These are phyloP conservation scores for Kuschelorhynchus macadamiae DNA, from an alignment of 2,888 invertebrate species.

Conservation along the genomic window DNA sequence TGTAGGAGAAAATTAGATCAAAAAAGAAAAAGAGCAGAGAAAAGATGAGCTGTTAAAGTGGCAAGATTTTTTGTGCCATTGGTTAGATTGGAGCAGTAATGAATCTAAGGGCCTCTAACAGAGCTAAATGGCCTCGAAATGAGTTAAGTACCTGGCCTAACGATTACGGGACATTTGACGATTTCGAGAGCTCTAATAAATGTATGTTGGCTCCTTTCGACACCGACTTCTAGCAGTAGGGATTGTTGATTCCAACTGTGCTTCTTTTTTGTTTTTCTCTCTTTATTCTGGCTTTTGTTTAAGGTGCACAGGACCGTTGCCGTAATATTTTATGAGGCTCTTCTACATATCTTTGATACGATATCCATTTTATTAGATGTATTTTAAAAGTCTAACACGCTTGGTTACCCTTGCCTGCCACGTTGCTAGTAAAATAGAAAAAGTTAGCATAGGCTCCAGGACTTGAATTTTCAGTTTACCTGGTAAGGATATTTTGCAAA, in stretches of 20 bases:
- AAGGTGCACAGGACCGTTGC: too few relatives aligned
- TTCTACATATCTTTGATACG: too few relatives aligned
- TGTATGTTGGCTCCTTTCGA: conserved; percentile 35
- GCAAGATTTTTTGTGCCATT: conserved; percentile 28
- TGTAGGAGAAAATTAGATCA: conserved; percentile 29
- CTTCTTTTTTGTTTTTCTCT: too few relatives aligned
- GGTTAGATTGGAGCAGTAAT: conserved; percentile 32
- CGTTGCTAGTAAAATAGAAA: too few relatives aligned
- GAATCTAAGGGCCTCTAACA: conserved; percentile 39
- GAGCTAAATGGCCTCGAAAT: conserved; percentile 40
- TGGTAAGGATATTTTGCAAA: too few relatives aligned
- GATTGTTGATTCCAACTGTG: conserved; percentile 31
- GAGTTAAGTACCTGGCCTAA: conserved; percentile 36
- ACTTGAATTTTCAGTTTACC: too few relatives aligned
- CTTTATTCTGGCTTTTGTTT: too few relatives aligned
- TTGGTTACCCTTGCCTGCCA: too few relatives aligned
- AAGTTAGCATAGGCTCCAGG: too few relatives aligned
- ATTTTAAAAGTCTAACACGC: too few relatives aligned
- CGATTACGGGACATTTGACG: conserved; percentile 35
- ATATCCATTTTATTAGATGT: too few relatives aligned
- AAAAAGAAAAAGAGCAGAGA: conserved; percentile 27
- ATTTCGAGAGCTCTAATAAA: conserved; percentile 37
- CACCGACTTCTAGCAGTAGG: conserved; percentile 29
- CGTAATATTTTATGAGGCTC: too few relatives aligned
- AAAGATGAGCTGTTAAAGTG: conserved; percentile 33